phyloP scores from a whole-genome alignment of 2,113 vertebrate species.

The Psilopogon haemacephalus region DNA sequence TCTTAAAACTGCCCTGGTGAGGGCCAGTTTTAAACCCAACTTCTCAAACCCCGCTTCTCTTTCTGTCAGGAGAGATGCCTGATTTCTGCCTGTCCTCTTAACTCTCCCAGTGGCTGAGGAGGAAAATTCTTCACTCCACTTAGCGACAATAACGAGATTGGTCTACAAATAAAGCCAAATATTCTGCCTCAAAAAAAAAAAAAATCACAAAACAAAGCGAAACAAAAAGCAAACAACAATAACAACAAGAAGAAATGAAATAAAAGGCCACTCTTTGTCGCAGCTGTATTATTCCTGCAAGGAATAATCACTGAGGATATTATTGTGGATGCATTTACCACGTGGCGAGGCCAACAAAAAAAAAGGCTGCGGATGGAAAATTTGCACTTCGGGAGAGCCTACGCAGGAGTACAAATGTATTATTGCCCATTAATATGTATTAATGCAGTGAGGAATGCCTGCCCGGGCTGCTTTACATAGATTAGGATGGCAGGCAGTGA shows the following conservation, averaged over 20 bases:
- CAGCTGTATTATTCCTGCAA: slow-evolving; percentile 59
- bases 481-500: slow-evolving; percentile 63
- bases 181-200: slow-evolving; percentile 16
- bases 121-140: too few relatives aligned
- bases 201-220: too few relatives aligned
- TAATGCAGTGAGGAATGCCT: slow-evolving; percentile 70
- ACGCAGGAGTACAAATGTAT: slow-evolving; percentile 69
- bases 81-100: too few relatives aligned
- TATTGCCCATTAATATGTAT: slow-evolving; percentile 73
- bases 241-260: neutral
- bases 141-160: slow-evolving; percentile 25
- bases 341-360: too few relatives aligned
- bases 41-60: too few relatives aligned
- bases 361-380: slow-evolving; percentile 69
- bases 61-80: too few relatives aligned
- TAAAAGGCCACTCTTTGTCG: slow-evolving; percentile 21
- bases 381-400: slow-evolving; percentile 69
- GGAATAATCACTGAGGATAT: slow-evolving; percentile 69
- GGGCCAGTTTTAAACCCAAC: too few relatives aligned
- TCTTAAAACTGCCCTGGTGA: too few relatives aligned
- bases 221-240: too few relatives aligned
- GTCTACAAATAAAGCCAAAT: slow-evolving; percentile 5
- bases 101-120: too few relatives aligned
- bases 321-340: slow-evolving; percentile 68
- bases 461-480: slow-evolving; percentile 57